Conservation (phyloP, 1,140 invertebrate species). For the Drosophila murphyi region DNA sequence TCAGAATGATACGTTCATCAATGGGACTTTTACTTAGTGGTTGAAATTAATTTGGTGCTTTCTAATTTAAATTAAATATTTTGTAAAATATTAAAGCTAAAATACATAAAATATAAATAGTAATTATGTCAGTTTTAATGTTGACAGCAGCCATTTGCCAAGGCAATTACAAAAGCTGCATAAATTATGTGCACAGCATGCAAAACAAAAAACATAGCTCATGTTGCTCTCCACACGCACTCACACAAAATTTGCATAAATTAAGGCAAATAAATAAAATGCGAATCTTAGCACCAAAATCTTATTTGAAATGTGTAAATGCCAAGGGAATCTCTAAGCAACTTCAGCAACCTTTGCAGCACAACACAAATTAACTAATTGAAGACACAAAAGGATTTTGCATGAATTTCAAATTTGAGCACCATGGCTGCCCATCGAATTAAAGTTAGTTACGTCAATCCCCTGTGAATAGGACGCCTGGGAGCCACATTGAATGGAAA, state of each 20-base stretch:
- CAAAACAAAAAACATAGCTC: conserved; percentile 4
- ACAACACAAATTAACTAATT: conserved; percentile 63
- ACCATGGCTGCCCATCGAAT: conserved; percentile 33
- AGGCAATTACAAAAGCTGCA: conserved; percentile 27
- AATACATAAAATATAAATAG: neutral
- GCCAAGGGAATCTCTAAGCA: neutral
- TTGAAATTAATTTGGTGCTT: no score
- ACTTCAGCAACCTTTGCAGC: conserved; percentile 24
- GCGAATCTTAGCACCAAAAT: conserved; percentile 39
- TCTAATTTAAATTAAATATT: no score
- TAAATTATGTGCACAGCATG: conserved; percentile 25
- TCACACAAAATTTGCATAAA: conserved; percentile 58
- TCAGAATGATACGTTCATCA: no score
- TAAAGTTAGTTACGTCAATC: conserved; percentile 29
- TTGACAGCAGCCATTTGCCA: neutral
- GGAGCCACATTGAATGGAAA: conserved; percentile 4
- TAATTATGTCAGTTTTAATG: neutral
- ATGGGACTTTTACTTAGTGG: no score
- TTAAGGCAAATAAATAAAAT: conserved; percentile 43
- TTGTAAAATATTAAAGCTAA: no score
- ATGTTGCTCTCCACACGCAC: conserved; percentile 2
- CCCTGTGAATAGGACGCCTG: conserved; percentile 18
- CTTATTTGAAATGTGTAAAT: conserved; percentile 50
- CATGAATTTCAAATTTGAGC: conserved; percentile 55
- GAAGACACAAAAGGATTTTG: conserved; percentile 60